Percentiles rank a stretch among this genome's conserved stretches.
Conservation (phyloP, 2,888 invertebrate genomes). For the Oasisia sp. region DNA sequence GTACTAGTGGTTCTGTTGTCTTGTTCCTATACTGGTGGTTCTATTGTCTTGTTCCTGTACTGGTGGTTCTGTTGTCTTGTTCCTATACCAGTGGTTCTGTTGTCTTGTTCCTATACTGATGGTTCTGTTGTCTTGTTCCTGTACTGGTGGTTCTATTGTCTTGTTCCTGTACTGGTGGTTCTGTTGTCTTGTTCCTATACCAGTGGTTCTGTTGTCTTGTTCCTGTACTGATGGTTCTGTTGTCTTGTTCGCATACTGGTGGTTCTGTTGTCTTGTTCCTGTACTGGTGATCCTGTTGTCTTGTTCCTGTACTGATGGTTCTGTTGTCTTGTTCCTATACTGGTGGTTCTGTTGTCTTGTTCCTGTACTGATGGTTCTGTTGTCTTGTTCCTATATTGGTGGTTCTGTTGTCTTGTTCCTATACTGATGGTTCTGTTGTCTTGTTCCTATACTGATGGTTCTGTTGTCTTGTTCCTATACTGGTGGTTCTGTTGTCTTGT, state of each 20-base stretch:
- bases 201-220: constrained; percentile 29
- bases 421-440: not conserved
- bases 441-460: not conserved
- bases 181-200: constrained; percentile 32
- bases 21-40: not conserved
- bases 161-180: constrained; percentile 26
- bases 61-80: constrained; percentile 32
- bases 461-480: constrained; percentile 32
- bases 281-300: no score
- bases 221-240: constrained; percentile 27
- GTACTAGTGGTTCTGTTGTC: constrained; percentile 31
- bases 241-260: constrained; percentile 6
- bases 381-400: constrained; percentile 29
- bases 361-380: not conserved
- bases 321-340: constrained; percentile 30
- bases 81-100: not conserved
- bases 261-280: constrained; percentile 29
- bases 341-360: constrained; percentile 32
- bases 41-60: constrained; percentile 30
- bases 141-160: not conserved
- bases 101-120: constrained; percentile 29
- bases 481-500: constrained; percentile 30
- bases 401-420: constrained; percentile 31
- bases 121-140: constrained; percentile 18
- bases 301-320: not conserved